Evolutionary conservation across 92 coral and sea anemone species (phyloP), one percentile per base, ranked within the genome.

Genomic region (Porites lobata): DNA sequence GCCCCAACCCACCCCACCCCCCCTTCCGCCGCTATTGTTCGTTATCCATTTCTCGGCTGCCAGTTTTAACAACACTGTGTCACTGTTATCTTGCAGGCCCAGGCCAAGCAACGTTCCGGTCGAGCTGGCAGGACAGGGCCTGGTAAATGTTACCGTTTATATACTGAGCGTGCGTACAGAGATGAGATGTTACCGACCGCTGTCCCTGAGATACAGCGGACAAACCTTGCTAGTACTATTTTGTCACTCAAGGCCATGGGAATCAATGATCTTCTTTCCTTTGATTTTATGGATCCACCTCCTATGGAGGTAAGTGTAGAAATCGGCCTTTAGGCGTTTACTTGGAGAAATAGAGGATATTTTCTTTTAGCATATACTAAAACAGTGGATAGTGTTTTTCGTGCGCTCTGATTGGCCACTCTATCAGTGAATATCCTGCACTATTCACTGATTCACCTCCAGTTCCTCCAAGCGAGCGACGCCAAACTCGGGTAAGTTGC

Each of bases 41-140:
- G 5, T 38, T 38, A 38, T 38, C 47, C 47, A 4, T 38, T 38
- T 38, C 47, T 38, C 47, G 7, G 47, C 6, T 38, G 47, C 47
- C 47, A 38, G 47, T 38, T 38, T 38, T 38, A 38, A 38, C 47
- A 38, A 38, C 47, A 38, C 47, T 38, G 47, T 4, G 47, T 71
- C 54, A 50, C 63, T 51, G 64, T 53, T 54, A 79, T 53, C 14
- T 32, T 77, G 8, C 67, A 96, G 99, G 99, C 99, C 57, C 99
- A 96, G 81, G 96, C 96, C 19, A 96, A 96, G 82, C 99, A 96
- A 66, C 86, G 99, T 43, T 95, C 99, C 7, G 99, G 99, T 50
- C 96, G 99, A 3, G 99, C 99, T 14, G 99, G 99, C 47, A 92
- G 99, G 20, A 96, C 99, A 24, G 99, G 99, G 10, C 99, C 99